Conservation (phyloP, 2,113 vertebrate species). For the Ancistrus triradiatus region DNA sequence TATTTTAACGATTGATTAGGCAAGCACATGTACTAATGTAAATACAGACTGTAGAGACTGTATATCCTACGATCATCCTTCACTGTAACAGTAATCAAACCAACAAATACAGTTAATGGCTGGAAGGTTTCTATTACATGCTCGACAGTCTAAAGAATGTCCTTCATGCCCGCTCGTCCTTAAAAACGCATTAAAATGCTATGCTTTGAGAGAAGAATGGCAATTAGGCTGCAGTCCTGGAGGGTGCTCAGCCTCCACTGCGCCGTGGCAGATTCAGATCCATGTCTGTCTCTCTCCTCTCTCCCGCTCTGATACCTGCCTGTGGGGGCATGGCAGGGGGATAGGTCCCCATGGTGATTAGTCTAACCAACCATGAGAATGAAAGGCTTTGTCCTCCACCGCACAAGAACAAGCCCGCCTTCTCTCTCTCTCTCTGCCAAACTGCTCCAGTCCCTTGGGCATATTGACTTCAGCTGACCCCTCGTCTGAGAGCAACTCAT, state of each 20-base stretch:
- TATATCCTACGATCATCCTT: slow-evolving; percentile 3
- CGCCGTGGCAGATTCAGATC: slow-evolving; percentile 23
- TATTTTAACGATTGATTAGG: no score
- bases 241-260: slow-evolving; percentile 28
- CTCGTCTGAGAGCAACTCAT: slow-evolving; percentile 57
- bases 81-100: slow-evolving; percentile 31
- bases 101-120: slow-evolving; percentile 8
- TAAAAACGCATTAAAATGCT: slow-evolving; percentile 24
- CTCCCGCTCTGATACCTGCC: slow-evolving; percentile 42
- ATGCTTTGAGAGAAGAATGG: slow-evolving; percentile 20
- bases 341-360: slow-evolving; percentile 57
- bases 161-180: slow-evolving; percentile 1
- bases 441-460: slow-evolving; percentile 50
- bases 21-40: not conserved
- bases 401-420: slow-evolving; percentile 43
- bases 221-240: slow-evolving; percentile 36
- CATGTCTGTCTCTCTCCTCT: slow-evolving; percentile 21
- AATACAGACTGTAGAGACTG: slow-evolving; percentile 3
- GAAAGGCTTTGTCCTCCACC: slow-evolving; percentile 58
- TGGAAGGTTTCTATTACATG: slow-evolving; percentile 16
- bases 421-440: slow-evolving; percentile 54
- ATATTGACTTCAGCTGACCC: slow-evolving; percentile 52
- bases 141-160: slow-evolving; percentile 15
- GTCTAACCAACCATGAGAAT: slow-evolving; percentile 60
- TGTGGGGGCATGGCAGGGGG: slow-evolving; percentile 36